These are phyloP conservation scores for Gymnoscopelus braueri DNA, from an alignment of 2,797 vertebrate genomes.

Conservation along the genomic window DNA sequence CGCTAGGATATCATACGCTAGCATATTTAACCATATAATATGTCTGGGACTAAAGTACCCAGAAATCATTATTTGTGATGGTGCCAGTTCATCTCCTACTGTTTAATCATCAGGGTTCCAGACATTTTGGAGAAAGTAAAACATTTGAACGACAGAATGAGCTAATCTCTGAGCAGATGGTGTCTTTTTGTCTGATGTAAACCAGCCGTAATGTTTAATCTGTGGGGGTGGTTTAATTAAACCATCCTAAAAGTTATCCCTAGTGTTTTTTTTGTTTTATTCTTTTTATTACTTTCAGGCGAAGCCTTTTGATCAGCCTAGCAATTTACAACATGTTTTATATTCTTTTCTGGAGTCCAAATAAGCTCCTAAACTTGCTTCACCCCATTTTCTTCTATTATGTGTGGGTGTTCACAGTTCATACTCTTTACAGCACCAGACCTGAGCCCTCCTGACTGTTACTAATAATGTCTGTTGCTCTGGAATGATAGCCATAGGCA, in stretches of 20 bases:
- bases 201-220: constrained; percentile 64
- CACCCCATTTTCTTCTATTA: too few species aligned
- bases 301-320: too few species aligned
- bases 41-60: too few species aligned
- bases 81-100: not conserved
- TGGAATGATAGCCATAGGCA: constrained; percentile 6
- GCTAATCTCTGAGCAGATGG: constrained; percentile 69
- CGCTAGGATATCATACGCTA: too few species aligned
- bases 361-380: too few species aligned
- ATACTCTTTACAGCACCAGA: too few species aligned
- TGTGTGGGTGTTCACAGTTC: too few species aligned
- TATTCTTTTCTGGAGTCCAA: too few species aligned
- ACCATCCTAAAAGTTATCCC: constrained; percentile 35
- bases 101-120: constrained; percentile 18
- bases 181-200: constrained; percentile 53
- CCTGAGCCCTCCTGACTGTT: constrained; percentile 2
- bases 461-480: constrained; percentile 20
- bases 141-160: constrained; percentile 51
- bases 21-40: too few species aligned
- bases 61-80: not conserved
- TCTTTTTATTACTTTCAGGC: too few species aligned
- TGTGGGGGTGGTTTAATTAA: constrained; percentile 54
- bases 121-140: constrained; percentile 44
- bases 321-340: too few species aligned
- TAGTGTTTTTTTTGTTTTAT: too few species aligned